A percentile compares a stretch with the other conserved stretches of the same genome.
Evolutionary conservation across 2,113 vertebrate genomes (phyloP).

Genomic region (Thymallus thymallus): DNA sequence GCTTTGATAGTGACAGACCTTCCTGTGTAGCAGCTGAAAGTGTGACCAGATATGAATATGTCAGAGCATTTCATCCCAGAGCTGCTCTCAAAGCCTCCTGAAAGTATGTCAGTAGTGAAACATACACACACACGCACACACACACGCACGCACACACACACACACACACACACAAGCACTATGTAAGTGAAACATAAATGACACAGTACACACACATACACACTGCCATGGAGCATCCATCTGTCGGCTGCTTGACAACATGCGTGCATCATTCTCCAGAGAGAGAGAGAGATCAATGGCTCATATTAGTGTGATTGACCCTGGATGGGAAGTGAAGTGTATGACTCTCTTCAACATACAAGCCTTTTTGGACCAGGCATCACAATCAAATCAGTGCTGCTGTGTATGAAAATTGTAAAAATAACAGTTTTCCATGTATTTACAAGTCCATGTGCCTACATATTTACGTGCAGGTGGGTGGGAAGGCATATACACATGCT

Average conservation of each 20-base stretch:
- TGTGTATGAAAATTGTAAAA: too few species aligned
- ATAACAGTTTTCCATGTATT: too few species aligned
- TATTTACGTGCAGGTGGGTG: too few species aligned
- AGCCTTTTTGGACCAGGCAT: too few species aligned
- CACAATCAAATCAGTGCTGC: too few species aligned
- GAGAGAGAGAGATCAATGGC: too few species aligned
- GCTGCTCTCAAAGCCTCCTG: slow-evolving; percentile 50
- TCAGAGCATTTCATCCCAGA: slow-evolving; percentile 72
- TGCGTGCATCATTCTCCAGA: too few species aligned
- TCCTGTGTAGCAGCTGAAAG: slow-evolving; percentile 64
- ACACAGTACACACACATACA: background rate
- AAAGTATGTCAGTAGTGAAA: slow-evolving; percentile 42
- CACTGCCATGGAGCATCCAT: background rate
- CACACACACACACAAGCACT: slow-evolving; percentile 54
- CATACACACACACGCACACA: slow-evolving; percentile 28
- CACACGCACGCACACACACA: slow-evolving; percentile 6
- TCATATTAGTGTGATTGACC: too few species aligned
- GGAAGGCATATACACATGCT: background rate
- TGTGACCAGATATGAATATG: slow-evolving; percentile 76
- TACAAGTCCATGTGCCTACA: too few species aligned
- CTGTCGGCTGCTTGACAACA: too few species aligned
- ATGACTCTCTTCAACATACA: too few species aligned
- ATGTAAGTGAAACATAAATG: background rate
- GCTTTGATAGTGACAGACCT: slow-evolving; percentile 75
- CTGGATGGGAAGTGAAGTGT: too few species aligned